Conservation (phyloP, 2,113 vertebrate species). For the Cranoglanis bouderius region DNA sequence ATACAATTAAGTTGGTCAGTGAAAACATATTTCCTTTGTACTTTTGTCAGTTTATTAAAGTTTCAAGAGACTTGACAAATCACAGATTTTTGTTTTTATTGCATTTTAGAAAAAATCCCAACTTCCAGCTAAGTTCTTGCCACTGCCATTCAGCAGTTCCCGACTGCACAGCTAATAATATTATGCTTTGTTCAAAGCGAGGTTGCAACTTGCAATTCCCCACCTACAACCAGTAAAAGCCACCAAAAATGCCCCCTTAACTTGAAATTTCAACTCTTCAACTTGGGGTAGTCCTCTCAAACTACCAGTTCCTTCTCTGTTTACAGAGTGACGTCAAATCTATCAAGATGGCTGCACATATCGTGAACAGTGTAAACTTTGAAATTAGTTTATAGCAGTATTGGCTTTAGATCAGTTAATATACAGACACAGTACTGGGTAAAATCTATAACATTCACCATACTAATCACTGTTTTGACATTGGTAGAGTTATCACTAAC, state of each 20-base stretch:
- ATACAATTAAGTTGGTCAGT: too few relatives aligned
- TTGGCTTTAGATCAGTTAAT: neutral
- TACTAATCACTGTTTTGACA: neutral
- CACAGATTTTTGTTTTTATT: too few relatives aligned
- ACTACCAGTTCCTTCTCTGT: neutral
- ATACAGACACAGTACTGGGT: neutral
- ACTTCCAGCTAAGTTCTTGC: neutral
- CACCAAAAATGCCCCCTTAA: neutral
- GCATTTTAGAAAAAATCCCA: neutral
- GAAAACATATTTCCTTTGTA: too few relatives aligned
- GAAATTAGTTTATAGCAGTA: neutral
- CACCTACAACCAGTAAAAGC: neutral
- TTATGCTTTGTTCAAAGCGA: neutral
- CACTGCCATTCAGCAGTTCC: neutral
- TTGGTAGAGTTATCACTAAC: neutral
- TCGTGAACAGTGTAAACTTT: neutral
- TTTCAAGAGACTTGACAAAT: too few relatives aligned
- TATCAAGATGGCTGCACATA: neutral
- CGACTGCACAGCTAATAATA: neutral
- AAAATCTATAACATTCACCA: neutral
- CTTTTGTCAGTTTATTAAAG: too few relatives aligned
- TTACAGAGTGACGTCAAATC: neutral
- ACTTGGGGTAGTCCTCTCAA: neutral
- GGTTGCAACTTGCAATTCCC: neutral
- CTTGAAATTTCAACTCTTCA: neutral